Conservation (phyloP, 2,113 vertebrate genomes). For the Octodon degus region DNA sequence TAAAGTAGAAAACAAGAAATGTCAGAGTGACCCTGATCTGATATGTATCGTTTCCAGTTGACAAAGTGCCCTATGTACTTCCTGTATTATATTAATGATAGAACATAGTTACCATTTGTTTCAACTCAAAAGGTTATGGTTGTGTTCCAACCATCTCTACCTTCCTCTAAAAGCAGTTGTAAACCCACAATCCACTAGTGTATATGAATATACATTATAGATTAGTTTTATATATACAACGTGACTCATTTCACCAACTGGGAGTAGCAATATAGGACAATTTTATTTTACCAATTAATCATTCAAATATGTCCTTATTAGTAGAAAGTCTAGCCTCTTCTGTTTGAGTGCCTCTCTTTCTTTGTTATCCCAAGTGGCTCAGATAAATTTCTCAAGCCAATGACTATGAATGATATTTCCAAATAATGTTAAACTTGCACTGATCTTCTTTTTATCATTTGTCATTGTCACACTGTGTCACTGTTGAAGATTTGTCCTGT, state of each 20-base stretch:
- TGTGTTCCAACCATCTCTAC: conserved; percentile 31
- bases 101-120: not conserved
- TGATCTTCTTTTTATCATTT: not conserved
- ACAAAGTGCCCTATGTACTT: conserved; percentile 22
- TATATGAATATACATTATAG: conserved; percentile 72
- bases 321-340: not conserved
- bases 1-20: conserved; percentile 38
- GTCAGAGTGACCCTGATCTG: not conserved
- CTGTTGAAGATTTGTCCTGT: not conserved
- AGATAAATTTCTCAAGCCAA: not conserved
- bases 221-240: conserved; percentile 68
- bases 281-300: conserved; percentile 53
- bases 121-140: conserved; percentile 53
- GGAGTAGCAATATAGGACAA: conserved; percentile 52
- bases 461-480: not conserved
- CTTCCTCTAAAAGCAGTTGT: conserved; percentile 56
- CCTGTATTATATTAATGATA: not conserved
- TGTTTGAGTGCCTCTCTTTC: not conserved
- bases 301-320: conserved; percentile 37
- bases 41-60: conserved; percentile 17
- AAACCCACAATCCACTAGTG: conserved; percentile 69
- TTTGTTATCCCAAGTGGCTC: not conserved
- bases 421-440: not conserved
- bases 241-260: conserved; percentile 58
- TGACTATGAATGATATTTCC: conserved; percentile 33